phyloP scores from a whole-genome alignment of 2,888 invertebrate species.

The Corythucha ciliata region DNA sequence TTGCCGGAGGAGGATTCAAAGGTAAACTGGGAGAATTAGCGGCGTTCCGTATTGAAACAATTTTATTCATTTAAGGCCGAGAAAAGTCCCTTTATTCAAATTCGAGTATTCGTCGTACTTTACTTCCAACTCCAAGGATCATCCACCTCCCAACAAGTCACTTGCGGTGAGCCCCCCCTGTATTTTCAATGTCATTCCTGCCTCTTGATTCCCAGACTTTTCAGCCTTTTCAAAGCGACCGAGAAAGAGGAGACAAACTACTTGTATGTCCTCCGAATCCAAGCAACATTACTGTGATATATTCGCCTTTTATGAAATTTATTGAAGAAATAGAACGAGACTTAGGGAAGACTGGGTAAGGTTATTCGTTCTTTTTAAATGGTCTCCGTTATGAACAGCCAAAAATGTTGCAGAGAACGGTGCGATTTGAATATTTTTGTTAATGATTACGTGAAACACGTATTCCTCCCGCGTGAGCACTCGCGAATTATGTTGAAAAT shows the following conservation, averaged over 20 bases:
- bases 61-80: constrained; percentile 44
- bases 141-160: constrained; percentile 32
- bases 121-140: constrained; percentile 42
- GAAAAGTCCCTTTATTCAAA: constrained; percentile 52
- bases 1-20: constrained; percentile 45
- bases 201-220: not conserved
- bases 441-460: constrained; percentile 75
- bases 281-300: constrained; percentile 64
- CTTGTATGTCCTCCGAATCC: constrained; percentile 69
- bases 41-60: constrained; percentile 17
- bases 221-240: constrained; percentile 20
- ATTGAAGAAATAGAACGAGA: constrained; percentile 70
- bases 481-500: constrained; percentile 54
- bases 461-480: constrained; percentile 71
- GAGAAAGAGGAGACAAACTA: constrained; percentile 47
- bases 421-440: constrained; percentile 76
- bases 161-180: constrained; percentile 11
- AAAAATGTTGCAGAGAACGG: constrained; percentile 46
- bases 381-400: constrained; percentile 12
- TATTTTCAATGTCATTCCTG: not conserved
- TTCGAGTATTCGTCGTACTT: constrained; percentile 55
- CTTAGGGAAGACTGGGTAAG: constrained; percentile 32
- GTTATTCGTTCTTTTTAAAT: too few relatives aligned
- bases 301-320: constrained; percentile 72
- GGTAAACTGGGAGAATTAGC: constrained; percentile 35